These are phyloP conservation scores for Cordylochernes scorpioides DNA, from an alignment of 2,888 invertebrate genomes.

Conservation along the genomic window DNA sequence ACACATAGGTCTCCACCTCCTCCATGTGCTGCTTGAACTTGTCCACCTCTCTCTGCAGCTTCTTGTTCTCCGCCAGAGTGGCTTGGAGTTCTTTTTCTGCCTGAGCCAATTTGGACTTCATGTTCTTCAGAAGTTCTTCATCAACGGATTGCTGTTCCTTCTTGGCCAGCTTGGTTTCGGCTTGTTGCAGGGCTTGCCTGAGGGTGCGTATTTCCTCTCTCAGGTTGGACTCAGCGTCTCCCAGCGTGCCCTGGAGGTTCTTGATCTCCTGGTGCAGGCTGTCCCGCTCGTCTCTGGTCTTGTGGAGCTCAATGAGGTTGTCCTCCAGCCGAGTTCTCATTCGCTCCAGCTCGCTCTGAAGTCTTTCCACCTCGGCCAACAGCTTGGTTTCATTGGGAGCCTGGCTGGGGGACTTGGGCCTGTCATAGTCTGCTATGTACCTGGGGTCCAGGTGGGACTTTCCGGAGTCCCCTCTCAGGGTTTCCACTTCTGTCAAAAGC, in stretches of 20 bases:
- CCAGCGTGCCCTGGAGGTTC: slow-evolving; percentile 19
- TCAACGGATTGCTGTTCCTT: slow-evolving; percentile 8
- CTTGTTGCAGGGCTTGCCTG: slow-evolving; percentile 3
- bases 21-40: slow-evolving; percentile 15
- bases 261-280: slow-evolving; percentile 40
- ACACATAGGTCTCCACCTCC: slow-evolving; percentile 11
- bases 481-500: slow-evolving; percentile 18
- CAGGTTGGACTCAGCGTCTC: slow-evolving; percentile 7
- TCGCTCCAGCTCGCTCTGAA: slow-evolving; percentile 40
- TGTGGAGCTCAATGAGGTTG: slow-evolving; percentile 13
- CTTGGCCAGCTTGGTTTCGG: slow-evolving; percentile 5
- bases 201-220: slow-evolving; percentile 3
- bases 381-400: slow-evolving; percentile 12
- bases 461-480: slow-evolving; percentile 24
- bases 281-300: slow-evolving; percentile 13
- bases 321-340: slow-evolving; percentile 20
- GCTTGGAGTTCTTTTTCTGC: slow-evolving; percentile 16
- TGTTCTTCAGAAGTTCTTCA: slow-evolving; percentile 15
- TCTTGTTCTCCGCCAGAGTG: slow-evolving; percentile 15
- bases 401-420: no score
- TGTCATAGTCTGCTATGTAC: no score
- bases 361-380: slow-evolving; percentile 23
- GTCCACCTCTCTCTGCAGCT: slow-evolving; percentile 16
- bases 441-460: no score
- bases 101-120: slow-evolving; percentile 14